phyloP scores from a whole-genome alignment of 35 echinoderm and acorn worm genomes.

The Holothuria glaberrima region DNA sequence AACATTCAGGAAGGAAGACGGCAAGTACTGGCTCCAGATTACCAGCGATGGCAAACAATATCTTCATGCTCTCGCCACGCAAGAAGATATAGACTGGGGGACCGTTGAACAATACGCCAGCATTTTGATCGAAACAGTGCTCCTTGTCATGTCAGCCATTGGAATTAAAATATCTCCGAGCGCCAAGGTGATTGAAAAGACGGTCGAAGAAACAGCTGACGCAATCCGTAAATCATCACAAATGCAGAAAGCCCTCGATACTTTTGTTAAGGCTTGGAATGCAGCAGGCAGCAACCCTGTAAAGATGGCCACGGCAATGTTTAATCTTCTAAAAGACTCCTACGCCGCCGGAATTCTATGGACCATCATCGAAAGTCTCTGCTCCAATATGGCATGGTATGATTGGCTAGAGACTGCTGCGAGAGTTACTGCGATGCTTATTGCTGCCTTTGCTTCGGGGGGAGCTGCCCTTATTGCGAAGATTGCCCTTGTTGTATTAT shows the following conservation, averaged over 20 bases:
- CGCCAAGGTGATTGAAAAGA: constrained; percentile 1
- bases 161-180: constrained; percentile 23
- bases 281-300: neutral
- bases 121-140: neutral
- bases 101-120: constrained; percentile 36
- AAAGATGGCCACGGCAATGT: constrained; percentile 40
- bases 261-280: constrained; percentile 33
- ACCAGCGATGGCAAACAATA: constrained; percentile 39
- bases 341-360: constrained; percentile 13
- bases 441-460: constrained; percentile 16
- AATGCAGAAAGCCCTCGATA: neutral
- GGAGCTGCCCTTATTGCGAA: constrained; percentile 45
- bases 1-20: constrained; percentile 5
- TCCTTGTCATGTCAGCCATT: constrained; percentile 41
- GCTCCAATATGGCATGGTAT: constrained; percentile 25
- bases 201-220: neutral
- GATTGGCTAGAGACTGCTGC: constrained; percentile 53
- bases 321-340: constrained; percentile 32
- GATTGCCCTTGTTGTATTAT: constrained; percentile 25
- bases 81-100: constrained; percentile 42
- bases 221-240: neutral
- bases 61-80: neutral
- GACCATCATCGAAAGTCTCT: constrained; percentile 39
- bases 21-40: neutral
- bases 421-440: constrained; percentile 48